phyloP scores from a whole-genome alignment of 2,113 vertebrate genomes.

The Cephalopterus ornatus region DNA sequence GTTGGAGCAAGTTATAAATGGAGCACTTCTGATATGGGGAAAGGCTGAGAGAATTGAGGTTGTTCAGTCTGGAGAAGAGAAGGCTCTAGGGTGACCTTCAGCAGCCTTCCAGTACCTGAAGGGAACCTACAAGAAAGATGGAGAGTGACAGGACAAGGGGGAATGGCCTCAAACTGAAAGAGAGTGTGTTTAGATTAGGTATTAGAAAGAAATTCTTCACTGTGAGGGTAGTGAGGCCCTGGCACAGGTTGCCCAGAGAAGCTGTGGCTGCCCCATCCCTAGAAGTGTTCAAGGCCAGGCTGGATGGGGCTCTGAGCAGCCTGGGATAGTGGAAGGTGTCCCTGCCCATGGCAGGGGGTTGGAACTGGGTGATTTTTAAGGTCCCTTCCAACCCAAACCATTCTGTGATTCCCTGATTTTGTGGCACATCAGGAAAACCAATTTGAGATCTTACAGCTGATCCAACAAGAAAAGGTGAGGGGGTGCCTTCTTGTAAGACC shows the following conservation, averaged over 20 bases:
- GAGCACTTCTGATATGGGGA: neutral
- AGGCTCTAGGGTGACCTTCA: neutral
- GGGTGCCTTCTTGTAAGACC: neutral
- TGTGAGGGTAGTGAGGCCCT: rapidly evolving
- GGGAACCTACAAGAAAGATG: too few species aligned
- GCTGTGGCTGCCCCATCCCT: neutral
- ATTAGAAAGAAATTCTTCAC: neutral
- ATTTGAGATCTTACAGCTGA: neutral
- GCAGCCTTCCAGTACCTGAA: neutral
- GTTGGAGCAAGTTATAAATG: neutral
- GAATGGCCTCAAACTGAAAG: neutral
- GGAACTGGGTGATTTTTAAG: neutral
- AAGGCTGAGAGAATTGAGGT: rapidly evolving
- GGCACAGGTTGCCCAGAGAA: neutral
- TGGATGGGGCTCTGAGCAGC: neutral
- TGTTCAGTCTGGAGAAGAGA: neutral
- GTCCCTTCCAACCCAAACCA: neutral
- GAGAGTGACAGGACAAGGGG: neutral
- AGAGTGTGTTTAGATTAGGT: neutral
- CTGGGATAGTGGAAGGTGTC: neutral
- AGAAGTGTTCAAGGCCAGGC: neutral
- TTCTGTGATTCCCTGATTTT: neutral
- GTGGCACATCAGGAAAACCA: neutral
- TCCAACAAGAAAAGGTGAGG: neutral
- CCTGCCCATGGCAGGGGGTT: neutral